Evolutionary conservation across 2,113 vertebrate species (phyloP), one percentile per base, ranked within the genome.

Genomic region (Elaphurus davidianus): DNA sequence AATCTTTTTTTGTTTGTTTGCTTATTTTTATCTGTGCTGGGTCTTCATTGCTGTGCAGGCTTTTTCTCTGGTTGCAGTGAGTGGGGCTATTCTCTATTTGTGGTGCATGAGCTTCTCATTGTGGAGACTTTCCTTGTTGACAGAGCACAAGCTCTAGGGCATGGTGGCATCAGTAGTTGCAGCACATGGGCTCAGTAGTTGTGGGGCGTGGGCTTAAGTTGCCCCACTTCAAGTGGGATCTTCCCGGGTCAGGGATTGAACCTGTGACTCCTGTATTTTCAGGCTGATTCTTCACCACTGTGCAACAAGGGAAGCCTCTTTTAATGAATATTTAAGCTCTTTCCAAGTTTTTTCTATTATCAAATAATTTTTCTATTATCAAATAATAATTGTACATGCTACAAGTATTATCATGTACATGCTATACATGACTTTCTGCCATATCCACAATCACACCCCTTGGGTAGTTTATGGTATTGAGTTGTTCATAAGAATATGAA

Each of bases 161-260:
- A 3, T 12, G 67, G n/a, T 40, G 10, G 67, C 10, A 40, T 40
- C 67, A 40, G n/a, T 23, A 40, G 10, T 1, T 40, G 19, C n/a
- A 71, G 67, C 19, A 23, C 67, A 12, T 40, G 67, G n/a, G 19
- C n/a, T 71, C 19, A 23, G n/a, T 12, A 40, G n/a, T 23, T 71
- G 67, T 23, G 67, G n/a, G n/a, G n/a, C n/a, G 12, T 0, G 2
- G 67, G 10, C n/a, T 40, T 12, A 40, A 40, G 4, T 23, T 71
- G 67, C 5, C 5, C n/a, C 67, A 71, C 19, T 1, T 40, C n/a
- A 71, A 12, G n/a, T 1, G 2, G 67, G n/a, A 71, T 71, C 67
- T 71, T 71, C n/a, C 5, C 0, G 0, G n/a, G 23, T 23, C 67
- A 40, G 67, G 19, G n/a, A 40, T 12, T 40, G 19, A 13, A 40